These are phyloP conservation scores for Formica selysi DNA, from an alignment of 1,140 invertebrate species.

Conservation along the genomic window DNA sequence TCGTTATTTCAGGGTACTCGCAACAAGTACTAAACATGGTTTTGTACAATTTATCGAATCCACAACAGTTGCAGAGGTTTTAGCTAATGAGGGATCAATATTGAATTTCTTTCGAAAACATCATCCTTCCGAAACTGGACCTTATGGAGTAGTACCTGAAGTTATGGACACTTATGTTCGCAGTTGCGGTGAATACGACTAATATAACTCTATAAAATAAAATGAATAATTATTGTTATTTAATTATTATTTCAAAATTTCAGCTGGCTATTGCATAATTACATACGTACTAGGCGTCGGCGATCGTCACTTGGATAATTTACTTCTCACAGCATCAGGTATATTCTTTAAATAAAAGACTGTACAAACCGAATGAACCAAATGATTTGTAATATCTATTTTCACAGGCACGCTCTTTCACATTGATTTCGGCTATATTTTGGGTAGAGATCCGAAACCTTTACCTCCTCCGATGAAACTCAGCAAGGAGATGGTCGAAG, in stretches of 20 bases:
- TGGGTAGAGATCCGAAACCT: conserved; percentile 99
- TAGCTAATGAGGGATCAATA: conserved; percentile 95
- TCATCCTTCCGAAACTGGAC: conserved; percentile 94
- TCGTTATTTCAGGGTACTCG: conserved; percentile 88
- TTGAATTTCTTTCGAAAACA: conserved; percentile 96
- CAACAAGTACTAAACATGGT: conserved; percentile 97
- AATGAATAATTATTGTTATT: conserved; percentile 27
- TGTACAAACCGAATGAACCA: not conserved
- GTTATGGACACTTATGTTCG: conserved; percentile 99
- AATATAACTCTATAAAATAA: not conserved
- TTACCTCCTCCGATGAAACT: conserved; percentile 99
- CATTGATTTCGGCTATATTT: conserved; percentile 99
- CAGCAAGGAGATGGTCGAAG: conserved; percentile 99
- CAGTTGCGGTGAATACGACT: conserved; percentile 92
- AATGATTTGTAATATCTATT: conserved; percentile 5
- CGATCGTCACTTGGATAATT: conserved; percentile 99
- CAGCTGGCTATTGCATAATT: conserved; percentile 99
- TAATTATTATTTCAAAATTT: conserved; percentile 70
- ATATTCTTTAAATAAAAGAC: conserved; percentile 21
- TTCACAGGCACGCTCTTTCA: conserved; percentile 95
- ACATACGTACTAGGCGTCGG: conserved; percentile 99
- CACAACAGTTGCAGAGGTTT: conserved; percentile 95
- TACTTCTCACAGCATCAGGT: conserved; percentile 94
- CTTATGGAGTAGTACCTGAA: conserved; percentile 96
- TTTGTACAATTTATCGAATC: conserved; percentile 99